phyloP scores from a whole-genome alignment of 2,797 vertebrate species.

The Taenioides sp. region DNA sequence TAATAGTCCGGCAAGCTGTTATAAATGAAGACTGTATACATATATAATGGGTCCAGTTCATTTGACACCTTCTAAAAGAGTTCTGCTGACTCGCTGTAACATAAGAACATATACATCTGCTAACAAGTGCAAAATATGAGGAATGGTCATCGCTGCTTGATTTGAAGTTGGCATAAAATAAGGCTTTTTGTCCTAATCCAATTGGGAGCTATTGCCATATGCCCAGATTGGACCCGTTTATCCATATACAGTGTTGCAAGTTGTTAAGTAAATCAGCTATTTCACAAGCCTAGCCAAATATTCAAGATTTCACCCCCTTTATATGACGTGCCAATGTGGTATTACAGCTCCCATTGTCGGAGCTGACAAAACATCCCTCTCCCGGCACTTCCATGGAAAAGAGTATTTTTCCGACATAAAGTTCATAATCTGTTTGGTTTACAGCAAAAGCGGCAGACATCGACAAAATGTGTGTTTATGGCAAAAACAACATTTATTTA shows the following conservation, averaged over 20 bases:
- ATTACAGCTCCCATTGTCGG: slow-evolving; percentile 34
- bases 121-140: slow-evolving; percentile 32
- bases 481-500: slow-evolving; percentile 17
- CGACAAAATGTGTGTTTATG: slow-evolving; percentile 17
- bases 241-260: slow-evolving; percentile 71
- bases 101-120: slow-evolving; percentile 48
- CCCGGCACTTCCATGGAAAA: slow-evolving; percentile 26
- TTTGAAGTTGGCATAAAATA: slow-evolving; percentile 42
- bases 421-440: slow-evolving; percentile 27
- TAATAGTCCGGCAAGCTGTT: slow-evolving; percentile 62
- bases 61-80: slow-evolving; percentile 71
- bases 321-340: slow-evolving; percentile 21
- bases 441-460: slow-evolving; percentile 12
- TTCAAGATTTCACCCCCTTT: slow-evolving; percentile 30
- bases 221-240: slow-evolving; percentile 63
- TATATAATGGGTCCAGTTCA: slow-evolving; percentile 48
- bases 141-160: slow-evolving; percentile 11
- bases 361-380: slow-evolving; percentile 13
- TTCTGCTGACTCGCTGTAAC: slow-evolving; percentile 69
- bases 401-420: slow-evolving; percentile 38
- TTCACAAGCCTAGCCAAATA: slow-evolving; percentile 64
- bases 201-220: slow-evolving; percentile 44
- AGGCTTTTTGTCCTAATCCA: slow-evolving; percentile 55
- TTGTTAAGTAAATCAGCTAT: slow-evolving; percentile 63
- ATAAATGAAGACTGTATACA: slow-evolving; percentile 66